Evolutionary conservation across 2,797 vertebrate species (phyloP).

Genomic region (Semotilus atromaculatus): DNA sequence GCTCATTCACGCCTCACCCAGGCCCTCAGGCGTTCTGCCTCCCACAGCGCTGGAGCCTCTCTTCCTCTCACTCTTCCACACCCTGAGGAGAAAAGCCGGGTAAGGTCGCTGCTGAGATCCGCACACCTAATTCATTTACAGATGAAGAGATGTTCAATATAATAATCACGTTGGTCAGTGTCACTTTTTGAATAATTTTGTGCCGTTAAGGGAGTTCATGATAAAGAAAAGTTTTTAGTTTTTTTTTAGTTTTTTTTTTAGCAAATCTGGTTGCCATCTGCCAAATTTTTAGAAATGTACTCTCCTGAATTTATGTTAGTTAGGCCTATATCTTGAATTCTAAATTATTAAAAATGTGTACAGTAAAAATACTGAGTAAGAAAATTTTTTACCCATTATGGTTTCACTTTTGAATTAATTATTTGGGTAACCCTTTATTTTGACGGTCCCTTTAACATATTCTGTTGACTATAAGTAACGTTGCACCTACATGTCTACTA

Average conservation of each 20-base stretch:
- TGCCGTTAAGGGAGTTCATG: not conserved
- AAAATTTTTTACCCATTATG: not conserved
- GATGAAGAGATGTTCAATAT: not conserved
- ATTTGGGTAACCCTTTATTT: no score
- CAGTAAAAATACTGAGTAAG: not conserved
- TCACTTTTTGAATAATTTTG: not conserved
- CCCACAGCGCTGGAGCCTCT: conserved; percentile 46
- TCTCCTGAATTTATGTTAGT: not conserved
- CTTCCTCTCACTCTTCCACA: conserved; percentile 47
- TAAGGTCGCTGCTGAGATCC: conserved; percentile 53
- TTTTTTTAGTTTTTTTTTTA: not conserved
- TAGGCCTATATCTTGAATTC: not conserved
- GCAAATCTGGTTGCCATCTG: not conserved
- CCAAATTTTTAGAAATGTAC: no score
- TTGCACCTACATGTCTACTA: no score
- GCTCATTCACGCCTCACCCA: conserved; percentile 51
- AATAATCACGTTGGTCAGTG: not conserved
- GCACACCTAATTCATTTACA: not conserved
- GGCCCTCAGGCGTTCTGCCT: conserved; percentile 59
- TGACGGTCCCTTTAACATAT: no score
- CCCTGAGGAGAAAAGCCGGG: conserved; percentile 43
- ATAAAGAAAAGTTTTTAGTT: not conserved
- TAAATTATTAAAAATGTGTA: no score
- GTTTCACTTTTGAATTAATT: no score
- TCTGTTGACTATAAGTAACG: no score